Base-by-base conservation (phyloP, 2,888 invertebrate species). In the Eupeodes latifasciatus region DNA sequence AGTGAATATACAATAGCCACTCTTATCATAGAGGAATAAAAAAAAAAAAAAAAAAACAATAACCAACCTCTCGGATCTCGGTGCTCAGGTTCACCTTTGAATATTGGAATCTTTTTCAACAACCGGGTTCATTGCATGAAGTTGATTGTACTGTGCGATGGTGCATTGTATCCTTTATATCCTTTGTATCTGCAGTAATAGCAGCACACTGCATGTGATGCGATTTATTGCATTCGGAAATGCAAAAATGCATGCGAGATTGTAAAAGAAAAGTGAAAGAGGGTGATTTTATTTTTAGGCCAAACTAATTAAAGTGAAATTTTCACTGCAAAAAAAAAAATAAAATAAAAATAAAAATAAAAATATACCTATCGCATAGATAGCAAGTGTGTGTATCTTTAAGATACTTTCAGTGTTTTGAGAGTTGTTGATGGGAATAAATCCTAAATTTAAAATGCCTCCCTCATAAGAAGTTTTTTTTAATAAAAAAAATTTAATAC, bases 191-290 rank as follows among this genome's bases (percentile, higher is more conserved):
- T 49, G 61, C 74, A 57, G 67, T 64, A 75, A 53, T 40, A 55
- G 47, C 64, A 53, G 51, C 9, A 47, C 27, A 9, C 47, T 59
- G 27, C 53, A n/a, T 72, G 76, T 64, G 44, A 59, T 49, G 71
- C 76, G 71, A 87, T 80, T 83, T 71, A 83, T 83, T 79, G 79
- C 83, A 81, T 71, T 59, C 72, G 76, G 80, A 85, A 81, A 81
- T 81, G 64, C 53, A 75, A 75, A 69, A 72, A 51, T 86, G 75
- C 82, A 82, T 75, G 75, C 79, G 69, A 82, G 40, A 40, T 82
- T 49, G 69, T 64, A 62, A 16, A 10, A 57, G 51, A 74, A 71
- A 27, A 64, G 75, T 66, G 74, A 53, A 44, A 14, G 16, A n/a
- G 67, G 62, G 34, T 57, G 34, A 34, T 12, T 78, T 72, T 69